A percentile compares a stretch with the other conserved stretches of the same genome.
Conservation (phyloP, 2,797 vertebrate species). For the Antrozous pallidus region DNA sequence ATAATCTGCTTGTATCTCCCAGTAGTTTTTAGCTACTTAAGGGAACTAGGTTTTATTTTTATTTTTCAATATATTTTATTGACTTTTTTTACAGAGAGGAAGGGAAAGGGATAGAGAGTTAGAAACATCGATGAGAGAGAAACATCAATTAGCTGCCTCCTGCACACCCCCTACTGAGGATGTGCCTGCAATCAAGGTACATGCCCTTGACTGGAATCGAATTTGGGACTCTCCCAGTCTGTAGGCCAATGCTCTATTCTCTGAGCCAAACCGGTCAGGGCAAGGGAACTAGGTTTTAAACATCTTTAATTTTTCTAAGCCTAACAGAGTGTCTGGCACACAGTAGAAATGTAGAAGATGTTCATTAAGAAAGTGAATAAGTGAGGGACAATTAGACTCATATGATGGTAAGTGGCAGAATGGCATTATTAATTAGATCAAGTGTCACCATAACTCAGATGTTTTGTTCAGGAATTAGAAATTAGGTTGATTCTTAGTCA, state of each 20-base stretch:
- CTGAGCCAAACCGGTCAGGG: too few species aligned
- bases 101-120: too few species aligned
- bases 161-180: too few species aligned
- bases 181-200: too few species aligned
- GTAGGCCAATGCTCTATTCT: too few species aligned
- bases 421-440: not conserved
- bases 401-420: not conserved
- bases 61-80: too few species aligned
- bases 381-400: not conserved
- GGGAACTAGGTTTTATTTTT: not conserved
- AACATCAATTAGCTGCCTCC: too few species aligned
- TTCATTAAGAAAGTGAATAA: not conserved
- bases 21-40: not conserved
- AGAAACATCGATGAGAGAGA: too few species aligned
- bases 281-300: not conserved
- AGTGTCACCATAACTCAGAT: not conserved
- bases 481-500: not conserved
- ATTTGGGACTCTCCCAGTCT: too few species aligned
- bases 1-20: not conserved
- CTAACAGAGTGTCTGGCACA: not conserved
- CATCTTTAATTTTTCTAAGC: not conserved
- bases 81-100: too few species aligned
- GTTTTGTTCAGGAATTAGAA: not conserved
- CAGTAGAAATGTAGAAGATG: not conserved
- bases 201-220: too few species aligned